Conservation (phyloP, 2,888 invertebrate species). For the Urechis unicinctus region DNA sequence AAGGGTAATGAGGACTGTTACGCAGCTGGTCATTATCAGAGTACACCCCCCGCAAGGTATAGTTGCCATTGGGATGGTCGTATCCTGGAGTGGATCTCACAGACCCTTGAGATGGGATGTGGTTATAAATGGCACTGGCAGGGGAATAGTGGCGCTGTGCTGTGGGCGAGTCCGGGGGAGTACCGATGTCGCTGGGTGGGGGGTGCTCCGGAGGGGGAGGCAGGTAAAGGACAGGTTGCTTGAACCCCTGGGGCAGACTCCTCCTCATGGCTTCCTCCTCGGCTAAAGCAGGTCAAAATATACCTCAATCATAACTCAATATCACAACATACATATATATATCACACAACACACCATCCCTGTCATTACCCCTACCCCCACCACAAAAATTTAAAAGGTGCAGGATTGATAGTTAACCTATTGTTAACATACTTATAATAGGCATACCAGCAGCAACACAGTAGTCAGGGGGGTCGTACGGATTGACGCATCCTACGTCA, state of each 20-base stretch:
- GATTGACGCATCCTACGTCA: too few relatives aligned
- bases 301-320: background rate
- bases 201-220: conserved; percentile 53
- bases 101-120: background rate
- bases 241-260: background rate
- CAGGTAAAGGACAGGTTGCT: conserved; percentile 32
- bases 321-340: background rate
- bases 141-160: background rate
- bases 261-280: conserved; percentile 5
- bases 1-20: background rate
- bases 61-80: background rate
- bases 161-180: conserved; percentile 32
- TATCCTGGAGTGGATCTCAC: background rate
- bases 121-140: background rate
- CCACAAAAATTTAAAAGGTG: too few relatives aligned
- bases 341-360: too few relatives aligned
- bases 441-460: too few relatives aligned
- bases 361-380: too few relatives aligned
- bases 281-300: background rate
- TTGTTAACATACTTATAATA: too few relatives aligned
- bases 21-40: background rate
- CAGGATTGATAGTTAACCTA: too few relatives aligned
- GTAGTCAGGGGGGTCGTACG: too few relatives aligned
- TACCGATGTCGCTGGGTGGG: conserved; percentile 41
- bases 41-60: background rate